These are phyloP conservation scores for Threskiornis aethiopicus DNA, from an alignment of 2,797 vertebrate species.

Conservation along the genomic window DNA sequence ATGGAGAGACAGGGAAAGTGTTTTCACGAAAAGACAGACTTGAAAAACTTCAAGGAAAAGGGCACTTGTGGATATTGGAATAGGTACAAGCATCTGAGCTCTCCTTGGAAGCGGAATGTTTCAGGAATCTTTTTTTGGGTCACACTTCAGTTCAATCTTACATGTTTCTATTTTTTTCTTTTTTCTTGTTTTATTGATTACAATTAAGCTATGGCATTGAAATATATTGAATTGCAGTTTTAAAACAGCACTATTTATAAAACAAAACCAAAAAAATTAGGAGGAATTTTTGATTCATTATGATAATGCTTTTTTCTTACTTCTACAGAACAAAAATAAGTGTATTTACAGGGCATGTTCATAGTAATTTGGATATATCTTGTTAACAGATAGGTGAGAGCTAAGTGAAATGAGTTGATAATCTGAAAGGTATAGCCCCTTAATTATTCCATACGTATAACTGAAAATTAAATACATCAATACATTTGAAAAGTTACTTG, in stretches of 20 bases:
- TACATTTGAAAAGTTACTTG: neutral
- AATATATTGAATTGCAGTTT: neutral
- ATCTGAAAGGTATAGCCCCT: neutral
- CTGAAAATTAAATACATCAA: neutral
- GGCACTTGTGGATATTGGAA: neutral
- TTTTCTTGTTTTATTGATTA: neutral
- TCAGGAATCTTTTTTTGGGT: neutral
- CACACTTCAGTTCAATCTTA: neutral
- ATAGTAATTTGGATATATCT: neutral
- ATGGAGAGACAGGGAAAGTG: neutral
- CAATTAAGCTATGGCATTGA: neutral
- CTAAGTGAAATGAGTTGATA: neutral
- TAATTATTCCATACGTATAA: neutral
- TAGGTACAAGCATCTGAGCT: neutral
- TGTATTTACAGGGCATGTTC: neutral
- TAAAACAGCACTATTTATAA: neutral
- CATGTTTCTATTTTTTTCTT: neutral
- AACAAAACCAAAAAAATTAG: neutral
- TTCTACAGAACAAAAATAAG: neutral
- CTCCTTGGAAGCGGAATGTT: neutral
- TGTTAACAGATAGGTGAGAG: neutral
- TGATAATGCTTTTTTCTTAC: neutral
- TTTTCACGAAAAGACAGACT: neutral
- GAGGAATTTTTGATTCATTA: neutral
- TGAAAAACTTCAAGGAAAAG: neutral